These are phyloP conservation scores for Sarcophaga subvicina DNA, from an alignment of 2,888 invertebrate genomes.

Conservation along the genomic window DNA sequence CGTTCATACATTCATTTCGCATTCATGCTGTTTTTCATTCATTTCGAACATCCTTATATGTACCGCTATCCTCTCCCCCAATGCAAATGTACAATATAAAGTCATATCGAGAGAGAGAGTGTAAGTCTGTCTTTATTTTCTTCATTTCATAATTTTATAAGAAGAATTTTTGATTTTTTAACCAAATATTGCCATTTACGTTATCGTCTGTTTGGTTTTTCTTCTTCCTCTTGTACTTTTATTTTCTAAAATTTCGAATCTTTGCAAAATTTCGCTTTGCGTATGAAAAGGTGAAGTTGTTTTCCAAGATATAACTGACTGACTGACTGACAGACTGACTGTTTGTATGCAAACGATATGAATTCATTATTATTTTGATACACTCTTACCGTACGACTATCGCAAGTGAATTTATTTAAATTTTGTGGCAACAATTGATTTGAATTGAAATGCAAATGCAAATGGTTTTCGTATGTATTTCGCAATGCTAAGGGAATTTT, in stretches of 20 bases:
- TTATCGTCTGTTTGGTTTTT: too few relatives aligned
- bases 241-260: constrained; percentile 16
- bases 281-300: neutral
- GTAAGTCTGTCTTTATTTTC: neutral
- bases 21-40: neutral
- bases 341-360: neutral
- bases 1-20: neutral
- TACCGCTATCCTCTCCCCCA: neutral
- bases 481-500: too few relatives aligned
- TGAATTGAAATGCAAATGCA: too few relatives aligned
- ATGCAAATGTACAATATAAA: neutral
- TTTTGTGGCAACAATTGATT: too few relatives aligned
- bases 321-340: neutral
- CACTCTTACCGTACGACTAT: neutral
- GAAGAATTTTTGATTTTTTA: constrained; percentile 25
- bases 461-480: too few relatives aligned
- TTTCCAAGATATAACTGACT: neutral
- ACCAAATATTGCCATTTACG: constrained; percentile 28
- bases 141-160: neutral
- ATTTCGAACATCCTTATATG: neutral
- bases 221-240: neutral
- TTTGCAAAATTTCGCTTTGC: neutral
- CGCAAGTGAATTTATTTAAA: too few relatives aligned
- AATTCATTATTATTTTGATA: constrained; percentile 25
- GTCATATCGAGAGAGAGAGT: neutral